phyloP scores from a whole-genome alignment of 2,888 invertebrate genomes.

The Frankliniella intonsa region DNA sequence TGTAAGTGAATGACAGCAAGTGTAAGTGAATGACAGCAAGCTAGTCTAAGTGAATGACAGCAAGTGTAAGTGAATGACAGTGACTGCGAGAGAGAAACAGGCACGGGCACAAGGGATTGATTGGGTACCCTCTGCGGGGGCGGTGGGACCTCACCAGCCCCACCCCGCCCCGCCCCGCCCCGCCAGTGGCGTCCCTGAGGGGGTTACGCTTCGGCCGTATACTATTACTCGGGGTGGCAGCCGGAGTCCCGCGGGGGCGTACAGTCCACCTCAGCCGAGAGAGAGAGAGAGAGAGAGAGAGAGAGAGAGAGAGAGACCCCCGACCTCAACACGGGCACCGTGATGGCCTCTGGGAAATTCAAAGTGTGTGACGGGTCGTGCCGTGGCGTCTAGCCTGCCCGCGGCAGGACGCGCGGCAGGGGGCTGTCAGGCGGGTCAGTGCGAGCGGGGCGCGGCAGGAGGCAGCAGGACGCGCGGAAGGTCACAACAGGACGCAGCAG shows the following conservation, averaged over 20 bases:
- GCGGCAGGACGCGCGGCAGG: background rate
- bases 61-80: too few species aligned
- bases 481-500: background rate
- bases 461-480: background rate
- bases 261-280: background rate
- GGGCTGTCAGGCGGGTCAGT: background rate
- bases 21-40: too few species aligned
- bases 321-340: constrained; percentile 4
- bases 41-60: too few species aligned
- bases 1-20: too few species aligned
- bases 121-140: background rate
- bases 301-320: background rate
- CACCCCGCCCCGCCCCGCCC: background rate
- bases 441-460: background rate
- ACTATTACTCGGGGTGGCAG: background rate
- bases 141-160: too few species aligned
- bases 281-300: too few species aligned
- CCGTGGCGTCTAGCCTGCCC: too few species aligned
- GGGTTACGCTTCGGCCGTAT: background rate
- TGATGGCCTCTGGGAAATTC: constrained; percentile 19
- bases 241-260: background rate
- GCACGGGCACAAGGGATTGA: background rate
- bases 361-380: background rate
- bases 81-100: background rate
- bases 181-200: background rate